Base-by-base conservation (phyloP, 2,888 invertebrate genomes). In the Parnassius smintheus region DNA sequence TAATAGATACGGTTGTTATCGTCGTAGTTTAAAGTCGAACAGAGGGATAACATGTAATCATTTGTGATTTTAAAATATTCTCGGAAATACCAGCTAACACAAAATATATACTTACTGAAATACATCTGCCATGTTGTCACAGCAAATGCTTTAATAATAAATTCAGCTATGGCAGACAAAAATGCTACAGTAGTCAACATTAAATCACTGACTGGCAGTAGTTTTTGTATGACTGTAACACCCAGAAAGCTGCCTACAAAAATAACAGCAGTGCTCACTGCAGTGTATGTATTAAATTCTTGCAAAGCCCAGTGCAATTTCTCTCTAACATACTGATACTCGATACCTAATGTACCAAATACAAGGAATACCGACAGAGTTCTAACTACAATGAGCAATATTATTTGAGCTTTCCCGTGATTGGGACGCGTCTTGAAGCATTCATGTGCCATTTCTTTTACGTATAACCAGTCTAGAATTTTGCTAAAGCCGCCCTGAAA, bases 231-330 rank as follows among this genome's bases (percentile, higher is more conserved):
- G 4, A 78, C 57, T 8, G 69, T 62, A 12, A 79, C 68, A 0
- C 75, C 74, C 2, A 94, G 72, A 22, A 94, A 55, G 71, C 91
- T 91, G 2, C 93, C 86, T 2, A 93, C 89, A 12, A 92, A 69
- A 22, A 93, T 70, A 12, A 92, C 88, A 1, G 92, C 61, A 46
- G 92, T 87, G 57, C 77, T 81, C 0, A 84, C 75, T 4, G 93
- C 92, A 41, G 85, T 83, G 73, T 88, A 95, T 22, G 85, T 77
- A 1, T 94, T 94, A 68, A 89, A 94, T 22, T 93, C 81, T 44
- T 89, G 76, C 41, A 94, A 82, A 25, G 92, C 86, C 95, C 95
- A 95, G 41, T 91, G 84, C 65, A 95, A 92, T 71, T 92, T 92
- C 54, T 92, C 89, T 66, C 93, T 89, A 3, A 93, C 76, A 71